Base-by-base conservation (phyloP, 2,797 vertebrate genomes). In the Propithecus deckenii region DNA sequence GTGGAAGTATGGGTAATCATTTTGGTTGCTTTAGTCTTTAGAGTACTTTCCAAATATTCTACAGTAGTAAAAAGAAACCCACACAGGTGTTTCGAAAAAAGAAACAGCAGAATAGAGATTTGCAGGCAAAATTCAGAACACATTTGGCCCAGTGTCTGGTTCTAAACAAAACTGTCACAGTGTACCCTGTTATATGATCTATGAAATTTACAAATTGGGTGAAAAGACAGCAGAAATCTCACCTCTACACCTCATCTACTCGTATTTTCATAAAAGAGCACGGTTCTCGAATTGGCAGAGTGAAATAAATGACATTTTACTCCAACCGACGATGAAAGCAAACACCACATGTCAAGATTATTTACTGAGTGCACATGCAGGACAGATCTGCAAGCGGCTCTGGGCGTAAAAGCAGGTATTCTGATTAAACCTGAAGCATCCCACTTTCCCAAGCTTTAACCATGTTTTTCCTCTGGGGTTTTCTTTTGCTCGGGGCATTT, bases 251-350 rank as follows among this genome's bases (percentile, higher is more conserved):
- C 35, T 81, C 57, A 92, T 93, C 91, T 81, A 69, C 61, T 94
- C 92, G 69, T 89, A 96, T 94, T 97, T 94, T 88, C 92, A 83
- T 96, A 93, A 75, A 86, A 96, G 63, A 93, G 81, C 86, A 83
- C 25, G 59, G 78, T 76, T 97, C 80, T 98, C 57, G 72, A 94
- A 90, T 95, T 96, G 96, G 93, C 63, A 89, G 80, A 94, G 85
- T 83, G 61, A 96, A 97, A 97, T 93, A 88, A 90, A 89, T 95
- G 85, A 88, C 91, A 96, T 96, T 97, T 80, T 80, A 89, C 76
- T 97, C 22, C 7, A 80, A 78, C 35, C 1, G 2, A 87, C 95
- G 76, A 87, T 17, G 46, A 95, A 96, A 80, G 84, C 74, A 92
- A 93, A 92, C 74, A 96, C 20, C 55, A 25, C 94, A 63, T 67